Evolutionary conservation across 2,888 invertebrate species (phyloP), one percentile per base, ranked within the genome.

Genomic region (Tineola bisselliella): DNA sequence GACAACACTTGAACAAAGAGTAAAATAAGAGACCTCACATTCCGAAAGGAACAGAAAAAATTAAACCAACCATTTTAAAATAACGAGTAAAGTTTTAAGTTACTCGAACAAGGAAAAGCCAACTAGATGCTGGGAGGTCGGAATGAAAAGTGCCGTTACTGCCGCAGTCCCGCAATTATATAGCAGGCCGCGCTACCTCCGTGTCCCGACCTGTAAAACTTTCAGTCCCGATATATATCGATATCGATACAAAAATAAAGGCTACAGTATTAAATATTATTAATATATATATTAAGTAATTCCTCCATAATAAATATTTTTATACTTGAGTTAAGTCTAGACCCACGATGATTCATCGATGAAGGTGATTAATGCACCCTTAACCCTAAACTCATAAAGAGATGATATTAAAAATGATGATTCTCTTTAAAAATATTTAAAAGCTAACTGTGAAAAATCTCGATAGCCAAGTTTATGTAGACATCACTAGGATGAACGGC

Each of bases 91-190:
- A 48, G 15, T 48, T 48, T 17, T 13, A 48, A 48, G 15, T 48
- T 48, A 5, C 17, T 48, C 48, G 8, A 48, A 17, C 15, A 48
- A 13, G 17, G n/a, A 48, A 48, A 17, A 17, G 10, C 5, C 48
- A 17, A 17, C 48, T 48, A 48, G 48, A 17, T 48, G 48, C 48
- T 48, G 15, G 17, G 15, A 15, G 48, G 48, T 17, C 48, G 8
- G n/a, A 38, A n/a, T 15, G 15, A 15, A 48, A 48, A 48, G 48
- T 48, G 48, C 48, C 48, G 48, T 48, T 17, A 48, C 48, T 48
- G 48, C 48, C 48, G 48, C 48, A 48, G 48, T 48, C 48, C 48
- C 17, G 17, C 48, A 48, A 48, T 15, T 48, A 15, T 48, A 48
- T 48, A 15, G 15, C 48, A 17, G n/a, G n/a, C n/a, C n/a, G 44